Conservation (phyloP, 2,113 vertebrate species). For the Artemisiospiza belli region DNA sequence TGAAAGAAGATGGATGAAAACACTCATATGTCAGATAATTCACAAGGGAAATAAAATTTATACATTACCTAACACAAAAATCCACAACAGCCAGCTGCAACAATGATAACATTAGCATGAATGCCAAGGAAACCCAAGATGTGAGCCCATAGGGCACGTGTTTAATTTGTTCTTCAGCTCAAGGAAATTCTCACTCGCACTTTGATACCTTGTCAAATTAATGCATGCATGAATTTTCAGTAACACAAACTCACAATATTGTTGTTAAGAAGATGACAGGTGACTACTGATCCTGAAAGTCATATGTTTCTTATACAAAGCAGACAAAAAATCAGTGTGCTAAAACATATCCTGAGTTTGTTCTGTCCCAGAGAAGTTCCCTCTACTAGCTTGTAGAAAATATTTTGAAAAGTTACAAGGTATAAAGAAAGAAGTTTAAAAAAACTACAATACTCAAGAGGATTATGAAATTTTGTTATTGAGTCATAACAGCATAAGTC, state of each 20-base stretch:
- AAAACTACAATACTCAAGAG: background rate
- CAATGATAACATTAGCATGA: accelerated
- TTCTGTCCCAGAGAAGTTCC: background rate
- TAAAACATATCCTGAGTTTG: background rate
- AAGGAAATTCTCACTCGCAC: background rate
- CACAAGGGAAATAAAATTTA: background rate
- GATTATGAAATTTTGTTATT: background rate
- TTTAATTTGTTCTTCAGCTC: background rate
- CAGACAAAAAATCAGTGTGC: background rate
- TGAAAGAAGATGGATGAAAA: background rate
- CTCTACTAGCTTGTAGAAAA: background rate
- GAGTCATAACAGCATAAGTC: background rate
- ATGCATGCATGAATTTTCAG: background rate
- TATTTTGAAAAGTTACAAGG: background rate
- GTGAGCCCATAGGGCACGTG: accelerated
- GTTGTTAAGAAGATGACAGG: background rate
- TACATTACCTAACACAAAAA: background rate
- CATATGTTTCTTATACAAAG: background rate
- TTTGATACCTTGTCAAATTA: background rate
- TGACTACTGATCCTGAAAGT: background rate
- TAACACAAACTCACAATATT: background rate
- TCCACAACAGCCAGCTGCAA: background rate
- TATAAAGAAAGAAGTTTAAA: background rate
- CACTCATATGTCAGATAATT: background rate
- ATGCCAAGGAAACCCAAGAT: background rate